A percentile compares a stretch with the other conserved stretches of the same genome.
Evolutionary conservation across 2,113 vertebrate species (phyloP).

Genomic region (Trogon melanurus): DNA sequence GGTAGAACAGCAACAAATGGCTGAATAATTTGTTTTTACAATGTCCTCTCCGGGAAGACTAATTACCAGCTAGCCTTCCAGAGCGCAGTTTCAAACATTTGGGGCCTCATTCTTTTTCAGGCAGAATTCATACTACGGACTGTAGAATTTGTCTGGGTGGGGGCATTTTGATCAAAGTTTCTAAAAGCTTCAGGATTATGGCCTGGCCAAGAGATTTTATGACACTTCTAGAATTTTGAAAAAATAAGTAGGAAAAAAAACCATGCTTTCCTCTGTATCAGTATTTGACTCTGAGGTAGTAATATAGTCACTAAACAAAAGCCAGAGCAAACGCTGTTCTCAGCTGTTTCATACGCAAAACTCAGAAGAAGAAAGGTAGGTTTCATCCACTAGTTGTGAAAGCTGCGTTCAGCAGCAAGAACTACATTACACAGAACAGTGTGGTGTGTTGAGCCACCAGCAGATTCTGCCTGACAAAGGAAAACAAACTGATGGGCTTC

Average conservation of each 20-base stretch:
- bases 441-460: neutral
- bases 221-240: neutral
- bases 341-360: neutral
- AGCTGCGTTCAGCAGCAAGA: neutral
- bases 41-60: slow-evolving; percentile 51
- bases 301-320: neutral
- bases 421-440: neutral
- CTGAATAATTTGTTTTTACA: slow-evolving; percentile 56
- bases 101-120: slow-evolving; percentile 32
- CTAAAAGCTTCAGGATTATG: neutral
- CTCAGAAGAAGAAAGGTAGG: neutral
- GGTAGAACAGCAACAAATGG: slow-evolving; percentile 59
- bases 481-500: neutral
- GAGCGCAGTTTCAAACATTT: slow-evolving; percentile 32
- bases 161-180: neutral
- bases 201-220: neutral
- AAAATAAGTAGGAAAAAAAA: neutral
- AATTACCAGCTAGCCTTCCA: slow-evolving; percentile 48
- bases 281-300: neutral
- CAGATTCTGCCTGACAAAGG: neutral
- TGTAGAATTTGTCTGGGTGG: neutral
- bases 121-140: neutral
- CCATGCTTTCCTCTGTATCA: neutral
- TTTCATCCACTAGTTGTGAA: neutral
- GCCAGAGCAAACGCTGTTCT: neutral